Conservation (phyloP, 53 echinoderm and acorn worm species). For the Mesocentrotus franciscanus region DNA sequence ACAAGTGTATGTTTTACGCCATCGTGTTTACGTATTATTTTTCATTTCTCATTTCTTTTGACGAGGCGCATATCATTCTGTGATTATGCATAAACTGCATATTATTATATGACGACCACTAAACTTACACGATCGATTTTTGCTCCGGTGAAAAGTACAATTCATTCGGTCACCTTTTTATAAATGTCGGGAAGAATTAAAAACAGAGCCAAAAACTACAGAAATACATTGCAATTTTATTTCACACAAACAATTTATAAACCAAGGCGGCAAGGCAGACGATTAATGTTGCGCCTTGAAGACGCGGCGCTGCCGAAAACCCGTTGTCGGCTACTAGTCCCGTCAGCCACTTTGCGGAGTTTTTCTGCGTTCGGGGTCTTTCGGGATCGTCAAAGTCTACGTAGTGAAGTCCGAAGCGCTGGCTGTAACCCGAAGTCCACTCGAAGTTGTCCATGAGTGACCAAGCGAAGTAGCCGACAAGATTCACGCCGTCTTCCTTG, state of each 20-base stretch:
- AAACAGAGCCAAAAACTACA: neutral
- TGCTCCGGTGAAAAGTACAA: no score
- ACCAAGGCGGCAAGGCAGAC: slow-evolving; percentile 22
- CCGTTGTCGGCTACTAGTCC: slow-evolving; percentile 82
- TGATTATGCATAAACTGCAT: no score
- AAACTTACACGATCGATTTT: no score
- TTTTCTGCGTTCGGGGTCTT: slow-evolving; percentile 78
- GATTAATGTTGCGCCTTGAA: slow-evolving; percentile 33
- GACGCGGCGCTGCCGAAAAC: slow-evolving; percentile 57
- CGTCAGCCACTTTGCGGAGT: slow-evolving; percentile 77
- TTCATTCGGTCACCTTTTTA: no score
- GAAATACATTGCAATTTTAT: neutral
- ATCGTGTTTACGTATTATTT: no score
- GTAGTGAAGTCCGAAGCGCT: slow-evolving; percentile 93
- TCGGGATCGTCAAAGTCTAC: slow-evolving; percentile 86
- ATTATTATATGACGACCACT: no score
- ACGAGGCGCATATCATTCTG: no score
- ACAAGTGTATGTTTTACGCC: no score
- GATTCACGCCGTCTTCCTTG: slow-evolving; percentile 71
- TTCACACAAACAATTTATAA: slow-evolving; percentile 52
- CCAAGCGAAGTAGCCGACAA: slow-evolving; percentile 93
- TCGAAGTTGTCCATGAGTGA: slow-evolving; percentile 98
- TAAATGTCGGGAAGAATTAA: no score
- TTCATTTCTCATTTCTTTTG: no score
- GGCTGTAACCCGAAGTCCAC: slow-evolving; percentile 91